Evolutionary conservation across 2,888 invertebrate species (phyloP), one percentile per base, ranked within the genome.

Genomic region (Lacanobia wlatinum): DNA sequence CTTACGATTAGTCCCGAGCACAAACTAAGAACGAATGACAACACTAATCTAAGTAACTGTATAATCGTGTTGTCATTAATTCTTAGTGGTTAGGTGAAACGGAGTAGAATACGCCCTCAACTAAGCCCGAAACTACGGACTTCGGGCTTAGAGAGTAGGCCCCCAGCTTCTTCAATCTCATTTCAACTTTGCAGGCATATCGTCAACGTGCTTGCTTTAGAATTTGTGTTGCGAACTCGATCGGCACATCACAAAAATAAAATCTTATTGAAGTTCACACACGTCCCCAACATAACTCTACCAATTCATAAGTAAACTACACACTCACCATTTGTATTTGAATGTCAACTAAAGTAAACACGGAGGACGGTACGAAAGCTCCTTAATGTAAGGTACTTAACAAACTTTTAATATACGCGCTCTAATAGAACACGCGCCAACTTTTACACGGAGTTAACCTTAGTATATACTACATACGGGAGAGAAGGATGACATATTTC

Each of bases 361-460:
- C 8, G 52, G n/a, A 23, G 38, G 48, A 71, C 18, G 65, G 40
- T 73, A 88, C 83, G 78, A 87, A 88, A 89, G 84, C 87, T 89
- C 87, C 89, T 88, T 90, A 90, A 90, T 90, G 91, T 92, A 90
- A 92, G 90, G 91, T 89, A 90, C 90, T 93, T 90, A 87, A 88
- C 83, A 86, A 92, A 94, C 90, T 93, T 93, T 92, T 92, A 93
- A 93, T 92, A 93, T 87, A 92, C 90, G 88, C 88, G 87, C 78
- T 89, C 92, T 93, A 92, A 92, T 92, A 92, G 91, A 91, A 90
- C 92, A 88, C 89, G 87, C 83, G 87, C 83, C 84, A 90, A 80
- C 64, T 83, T 82, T 77, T 80, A 77, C 80, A 62, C 68, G 63
- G 70, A 80, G 83, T 84, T 86, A 80, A 76, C 70, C 71, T 64